phyloP scores from a whole-genome alignment of 2,113 vertebrate genomes.

The Scartelaos histophorus region DNA sequence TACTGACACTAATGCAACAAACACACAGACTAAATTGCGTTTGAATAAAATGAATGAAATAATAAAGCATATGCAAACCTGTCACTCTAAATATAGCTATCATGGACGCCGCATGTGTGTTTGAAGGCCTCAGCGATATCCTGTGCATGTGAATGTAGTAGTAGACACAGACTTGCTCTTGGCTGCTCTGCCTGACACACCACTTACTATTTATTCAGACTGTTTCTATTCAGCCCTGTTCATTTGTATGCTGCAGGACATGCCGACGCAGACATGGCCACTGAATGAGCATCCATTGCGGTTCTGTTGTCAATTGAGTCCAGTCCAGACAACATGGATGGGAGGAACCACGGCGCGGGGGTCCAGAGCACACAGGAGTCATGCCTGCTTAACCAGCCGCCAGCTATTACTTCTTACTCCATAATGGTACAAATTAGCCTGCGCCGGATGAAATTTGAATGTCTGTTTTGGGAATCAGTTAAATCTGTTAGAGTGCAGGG shows the following conservation, averaged over 20 bases:
- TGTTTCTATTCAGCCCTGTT: conserved; percentile 73
- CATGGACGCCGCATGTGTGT: not conserved
- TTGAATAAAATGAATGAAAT: not conserved
- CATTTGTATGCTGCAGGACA: conserved; percentile 75
- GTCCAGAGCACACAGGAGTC: conserved; percentile 48
- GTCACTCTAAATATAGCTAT: not conserved
- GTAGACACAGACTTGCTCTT: conserved; percentile 37
- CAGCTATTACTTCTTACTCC: conserved; percentile 39
- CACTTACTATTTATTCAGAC: conserved; percentile 66
- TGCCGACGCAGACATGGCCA: conserved; percentile 56
- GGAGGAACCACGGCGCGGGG: conserved; percentile 51
- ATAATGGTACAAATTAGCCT: conserved; percentile 44
- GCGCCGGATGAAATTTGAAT: conserved; percentile 31
- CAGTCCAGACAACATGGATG: conserved; percentile 65
- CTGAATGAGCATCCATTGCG: conserved; percentile 71
- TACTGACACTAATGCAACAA: no score
- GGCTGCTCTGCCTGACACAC: conserved; percentile 42
- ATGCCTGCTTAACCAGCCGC: conserved; percentile 41
- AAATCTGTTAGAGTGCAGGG: conserved; percentile 50
- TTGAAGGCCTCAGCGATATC: not conserved
- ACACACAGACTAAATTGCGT: not conserved
- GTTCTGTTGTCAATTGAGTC: conserved; percentile 62
- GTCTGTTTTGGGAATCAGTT: conserved; percentile 38
- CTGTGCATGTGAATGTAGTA: conserved; percentile 20
- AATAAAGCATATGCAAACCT: not conserved